These are phyloP conservation scores for Coremacera marginata DNA, from an alignment of 2,888 invertebrate species.

Conservation along the genomic window DNA sequence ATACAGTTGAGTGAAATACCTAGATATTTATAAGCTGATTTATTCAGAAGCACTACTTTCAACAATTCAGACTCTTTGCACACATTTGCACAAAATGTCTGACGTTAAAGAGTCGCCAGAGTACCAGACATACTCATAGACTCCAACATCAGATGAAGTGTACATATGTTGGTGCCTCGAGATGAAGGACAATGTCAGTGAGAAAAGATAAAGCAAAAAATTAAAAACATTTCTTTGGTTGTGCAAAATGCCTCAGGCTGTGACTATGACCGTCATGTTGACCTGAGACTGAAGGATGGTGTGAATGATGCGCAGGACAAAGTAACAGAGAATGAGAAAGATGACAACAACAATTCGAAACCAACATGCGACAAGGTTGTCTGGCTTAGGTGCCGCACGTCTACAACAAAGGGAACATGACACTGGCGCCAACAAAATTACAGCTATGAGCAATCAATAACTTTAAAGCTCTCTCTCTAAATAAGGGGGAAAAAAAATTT, in stretches of 20 bases:
- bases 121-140: background rate
- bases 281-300: background rate
- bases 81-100: too few relatives aligned
- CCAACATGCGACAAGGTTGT: conserved; percentile 3
- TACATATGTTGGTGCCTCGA: background rate
- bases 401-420: background rate
- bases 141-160: background rate
- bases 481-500: too few relatives aligned
- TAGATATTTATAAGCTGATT: background rate
- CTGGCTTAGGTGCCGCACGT: background rate
- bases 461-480: too few relatives aligned
- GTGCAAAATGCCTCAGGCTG: too few relatives aligned
- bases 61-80: background rate
- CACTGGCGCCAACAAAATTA: background rate
- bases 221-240: background rate
- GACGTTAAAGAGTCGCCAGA: background rate
- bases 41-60: background rate
- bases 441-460: too few relatives aligned
- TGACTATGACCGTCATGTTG: too few relatives aligned
- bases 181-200: conserved; percentile 7
- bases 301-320: background rate
- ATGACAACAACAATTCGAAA: background rate
- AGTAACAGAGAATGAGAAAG: background rate
- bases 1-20: background rate
- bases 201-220: background rate